Conservation (phyloP, 2,113 vertebrate species). For the Scomber scombrus region DNA sequence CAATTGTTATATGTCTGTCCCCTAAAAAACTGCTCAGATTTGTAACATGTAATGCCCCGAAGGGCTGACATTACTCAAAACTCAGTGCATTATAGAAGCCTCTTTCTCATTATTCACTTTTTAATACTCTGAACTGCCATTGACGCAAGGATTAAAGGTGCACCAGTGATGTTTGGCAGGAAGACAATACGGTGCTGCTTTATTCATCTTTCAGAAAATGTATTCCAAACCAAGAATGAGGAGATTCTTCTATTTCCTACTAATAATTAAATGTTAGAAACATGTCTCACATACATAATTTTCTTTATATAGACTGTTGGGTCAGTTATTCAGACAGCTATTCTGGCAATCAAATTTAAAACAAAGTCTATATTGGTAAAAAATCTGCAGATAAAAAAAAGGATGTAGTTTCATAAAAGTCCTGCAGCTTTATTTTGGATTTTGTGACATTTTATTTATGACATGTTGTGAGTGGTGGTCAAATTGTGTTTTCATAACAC, state of each 20-base stretch:
- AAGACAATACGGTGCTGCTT: slow-evolving; percentile 27
- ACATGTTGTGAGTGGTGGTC: too few species aligned
- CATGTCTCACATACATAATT: neutral
- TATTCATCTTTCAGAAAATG: slow-evolving; percentile 36
- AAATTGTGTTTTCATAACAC: too few species aligned
- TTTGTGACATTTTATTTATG: too few species aligned
- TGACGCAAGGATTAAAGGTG: slow-evolving; percentile 54
- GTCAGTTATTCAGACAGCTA: too few species aligned
- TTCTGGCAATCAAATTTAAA: too few species aligned
- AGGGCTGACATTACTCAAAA: slow-evolving; percentile 44
- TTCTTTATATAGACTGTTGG: neutral
- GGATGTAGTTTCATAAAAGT: too few species aligned
- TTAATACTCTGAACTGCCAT: slow-evolving; percentile 57
- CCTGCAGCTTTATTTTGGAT: too few species aligned
- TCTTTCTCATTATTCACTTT: slow-evolving; percentile 56
- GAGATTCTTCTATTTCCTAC: neutral
- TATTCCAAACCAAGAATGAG: slow-evolving; percentile 31
- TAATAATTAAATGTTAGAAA: neutral
- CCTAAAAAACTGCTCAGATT: slow-evolving; percentile 21
- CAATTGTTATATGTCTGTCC: slow-evolving; percentile 3
- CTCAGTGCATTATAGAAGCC: slow-evolving; percentile 16
- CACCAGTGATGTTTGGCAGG: slow-evolving; percentile 36
- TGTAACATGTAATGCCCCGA: slow-evolving; percentile 32
- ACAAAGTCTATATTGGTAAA: too few species aligned
- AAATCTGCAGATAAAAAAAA: too few species aligned